Evolutionary conservation across 2,888 invertebrate species (phyloP).

Genomic region (Limnephilus rhombicus): DNA sequence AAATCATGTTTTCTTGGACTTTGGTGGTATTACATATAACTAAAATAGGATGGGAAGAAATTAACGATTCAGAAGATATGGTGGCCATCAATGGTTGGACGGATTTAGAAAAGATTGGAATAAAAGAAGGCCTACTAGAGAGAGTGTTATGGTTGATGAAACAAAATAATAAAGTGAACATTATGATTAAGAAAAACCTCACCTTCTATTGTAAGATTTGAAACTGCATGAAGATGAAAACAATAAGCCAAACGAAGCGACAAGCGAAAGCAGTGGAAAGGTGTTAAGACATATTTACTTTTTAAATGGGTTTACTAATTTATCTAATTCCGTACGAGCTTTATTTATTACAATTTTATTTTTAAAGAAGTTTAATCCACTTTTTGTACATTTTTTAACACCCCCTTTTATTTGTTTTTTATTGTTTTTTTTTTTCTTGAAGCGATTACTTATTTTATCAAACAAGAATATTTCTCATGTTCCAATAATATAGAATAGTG

Average conservation of each 20-base stretch:
- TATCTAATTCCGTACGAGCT: background rate
- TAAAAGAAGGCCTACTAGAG: background rate
- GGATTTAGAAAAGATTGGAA: background rate
- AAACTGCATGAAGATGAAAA: background rate
- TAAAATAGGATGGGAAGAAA: background rate
- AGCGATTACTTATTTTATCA: background rate
- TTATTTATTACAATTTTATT: background rate
- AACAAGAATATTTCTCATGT: background rate
- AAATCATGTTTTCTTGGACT: too few relatives aligned
- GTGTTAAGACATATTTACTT: constrained; percentile 52
- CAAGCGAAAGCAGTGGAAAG: constrained; percentile 60
- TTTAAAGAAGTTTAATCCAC: background rate
- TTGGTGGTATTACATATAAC: too few relatives aligned
- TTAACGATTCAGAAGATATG: background rate
- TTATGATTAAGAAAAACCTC: background rate
- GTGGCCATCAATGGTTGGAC: background rate
- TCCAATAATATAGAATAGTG: background rate
- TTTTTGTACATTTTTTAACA: constrained; percentile 27
- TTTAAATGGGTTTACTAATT: constrained; percentile 20
- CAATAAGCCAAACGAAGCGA: constrained; percentile 50
- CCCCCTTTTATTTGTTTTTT: background rate
- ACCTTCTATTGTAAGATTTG: background rate
- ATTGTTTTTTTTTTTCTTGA: background rate
- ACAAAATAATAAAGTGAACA: background rate
- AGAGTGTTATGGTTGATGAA: background rate